Base-by-base conservation (phyloP, 2,797 vertebrate genomes). In the Moxostoma hubbsi region DNA sequence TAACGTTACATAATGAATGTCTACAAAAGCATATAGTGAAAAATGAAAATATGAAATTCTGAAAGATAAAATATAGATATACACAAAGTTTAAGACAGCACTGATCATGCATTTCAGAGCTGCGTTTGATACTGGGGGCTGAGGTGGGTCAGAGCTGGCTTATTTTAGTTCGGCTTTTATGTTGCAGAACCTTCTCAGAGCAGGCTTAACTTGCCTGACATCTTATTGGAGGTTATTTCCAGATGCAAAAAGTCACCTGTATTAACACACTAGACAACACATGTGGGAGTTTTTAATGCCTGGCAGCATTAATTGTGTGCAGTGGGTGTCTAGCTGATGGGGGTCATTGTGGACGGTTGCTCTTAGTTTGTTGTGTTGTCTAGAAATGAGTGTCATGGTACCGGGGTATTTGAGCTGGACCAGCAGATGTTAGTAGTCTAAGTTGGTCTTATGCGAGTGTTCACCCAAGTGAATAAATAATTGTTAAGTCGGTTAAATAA, bases 181-280 rank as follows among this genome's bases (percentile, higher is more conserved):
- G 36, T 36, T 36, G 36, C 36, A 36, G 36, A 36, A 24, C 18
- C 18, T 24, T 24, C 18, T 24, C 18, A 24, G 18, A 24, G 18
- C 18, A 24, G 18, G 18, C 18, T 24, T 24, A 24, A 24, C 18
- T 24, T 2, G 18, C 18, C 18, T 24, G 18, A 24, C 18, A n/a
- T 46, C 45, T 70, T 51, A 9, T 50, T 10, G 10, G 46, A 59
- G 70, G 55, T 61, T 51, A 73, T 13, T 58, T 46, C 7, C 47
- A 2, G 51, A 9, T 2, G 6, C 18, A 73, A 18, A 62, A 73
- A 73, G 18, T 62, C 58, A 62, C 58, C 71, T 73, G 62, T 73
- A 51, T 73, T 50, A 73, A 49, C 12, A 13, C 16, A 9, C 71
- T 62, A 43, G 51, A 63, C 46, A 61, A 50, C 15, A 18, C 3